phyloP scores from a whole-genome alignment of 2,113 vertebrate species.

The Alethe castanea region DNA sequence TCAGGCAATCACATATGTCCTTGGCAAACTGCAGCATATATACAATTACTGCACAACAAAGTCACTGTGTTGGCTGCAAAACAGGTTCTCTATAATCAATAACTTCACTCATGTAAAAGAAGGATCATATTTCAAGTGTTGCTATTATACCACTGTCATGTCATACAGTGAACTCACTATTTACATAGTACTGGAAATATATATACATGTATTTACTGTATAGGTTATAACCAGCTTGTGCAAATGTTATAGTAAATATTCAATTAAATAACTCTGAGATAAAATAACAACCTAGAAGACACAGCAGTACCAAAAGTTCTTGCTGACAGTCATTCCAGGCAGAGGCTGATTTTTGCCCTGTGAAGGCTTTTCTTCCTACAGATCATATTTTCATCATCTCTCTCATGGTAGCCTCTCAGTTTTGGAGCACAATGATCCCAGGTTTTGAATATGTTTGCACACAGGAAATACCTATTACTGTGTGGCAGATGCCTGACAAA shows the following conservation, averaged over 20 bases:
- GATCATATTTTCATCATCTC: neutral
- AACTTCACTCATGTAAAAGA: conserved; percentile 5
- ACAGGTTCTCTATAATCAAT: neutral
- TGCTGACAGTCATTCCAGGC: neutral
- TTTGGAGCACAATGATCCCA: neutral
- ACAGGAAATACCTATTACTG: neutral
- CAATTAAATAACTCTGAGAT: neutral
- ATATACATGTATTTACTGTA: neutral
- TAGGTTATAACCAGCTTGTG: neutral
- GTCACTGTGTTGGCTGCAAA: neutral
- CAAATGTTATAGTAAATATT: neutral
- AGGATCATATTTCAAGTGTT: neutral
- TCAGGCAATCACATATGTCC: conserved; percentile 39
- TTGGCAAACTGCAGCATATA: conserved; percentile 38
- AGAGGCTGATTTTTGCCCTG: neutral
- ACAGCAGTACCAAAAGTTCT: neutral
- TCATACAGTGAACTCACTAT: neutral
- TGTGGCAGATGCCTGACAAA: neutral
- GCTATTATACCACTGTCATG: neutral
- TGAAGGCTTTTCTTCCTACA: neutral
- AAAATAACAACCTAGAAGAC: neutral
- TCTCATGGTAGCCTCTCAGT: neutral
- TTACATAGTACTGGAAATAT: neutral
- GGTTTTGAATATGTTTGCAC: neutral
- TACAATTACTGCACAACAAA: conserved; percentile 30